A percentile compares a stretch with the other conserved stretches of the same genome.
Evolutionary conservation across 2,113 vertebrate genomes (phyloP).

Genomic region (Theristicus caerulescens): DNA sequence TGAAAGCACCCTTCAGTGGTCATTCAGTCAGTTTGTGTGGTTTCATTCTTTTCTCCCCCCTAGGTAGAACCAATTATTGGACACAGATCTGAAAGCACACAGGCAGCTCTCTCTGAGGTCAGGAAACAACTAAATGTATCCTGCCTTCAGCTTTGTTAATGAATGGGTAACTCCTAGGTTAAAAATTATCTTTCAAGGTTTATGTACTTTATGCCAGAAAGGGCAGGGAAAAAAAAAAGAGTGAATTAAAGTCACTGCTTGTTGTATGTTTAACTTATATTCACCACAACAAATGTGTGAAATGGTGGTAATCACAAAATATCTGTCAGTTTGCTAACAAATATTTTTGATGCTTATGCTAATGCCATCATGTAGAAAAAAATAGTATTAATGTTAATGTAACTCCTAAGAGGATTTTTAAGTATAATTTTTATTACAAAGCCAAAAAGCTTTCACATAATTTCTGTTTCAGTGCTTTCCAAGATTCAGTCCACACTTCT

Average conservation of each 20-base stretch:
- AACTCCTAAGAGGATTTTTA: not conserved
- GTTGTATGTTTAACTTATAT: not conserved
- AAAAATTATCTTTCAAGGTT: constrained; percentile 76
- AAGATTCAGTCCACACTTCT: not conserved
- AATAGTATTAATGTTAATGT: not conserved
- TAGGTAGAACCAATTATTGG: constrained; percentile 47
- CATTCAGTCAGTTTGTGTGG: not conserved
- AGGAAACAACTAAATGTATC: constrained; percentile 46
- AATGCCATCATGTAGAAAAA: not conserved
- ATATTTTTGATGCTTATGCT: not conserved
- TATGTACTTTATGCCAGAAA: constrained; percentile 43
- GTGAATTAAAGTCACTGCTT: not conserved
- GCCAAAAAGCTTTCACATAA: not conserved
- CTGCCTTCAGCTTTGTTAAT: constrained; percentile 44
- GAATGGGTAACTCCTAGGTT: constrained; percentile 74
- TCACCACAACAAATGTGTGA: not conserved
- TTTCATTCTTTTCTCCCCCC: constrained; percentile 20
- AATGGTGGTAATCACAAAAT: not conserved
- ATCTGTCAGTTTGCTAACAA: not conserved
- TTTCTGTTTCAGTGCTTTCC: not conserved
- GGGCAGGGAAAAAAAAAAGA: not conserved
- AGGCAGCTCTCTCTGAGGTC: constrained; percentile 1
- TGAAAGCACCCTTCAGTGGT: constrained; percentile 11
- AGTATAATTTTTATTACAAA: not conserved
- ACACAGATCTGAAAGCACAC: constrained; percentile 50